Conservation (phyloP, 2,888 invertebrate genomes). For the Ariolimax columbianus region DNA sequence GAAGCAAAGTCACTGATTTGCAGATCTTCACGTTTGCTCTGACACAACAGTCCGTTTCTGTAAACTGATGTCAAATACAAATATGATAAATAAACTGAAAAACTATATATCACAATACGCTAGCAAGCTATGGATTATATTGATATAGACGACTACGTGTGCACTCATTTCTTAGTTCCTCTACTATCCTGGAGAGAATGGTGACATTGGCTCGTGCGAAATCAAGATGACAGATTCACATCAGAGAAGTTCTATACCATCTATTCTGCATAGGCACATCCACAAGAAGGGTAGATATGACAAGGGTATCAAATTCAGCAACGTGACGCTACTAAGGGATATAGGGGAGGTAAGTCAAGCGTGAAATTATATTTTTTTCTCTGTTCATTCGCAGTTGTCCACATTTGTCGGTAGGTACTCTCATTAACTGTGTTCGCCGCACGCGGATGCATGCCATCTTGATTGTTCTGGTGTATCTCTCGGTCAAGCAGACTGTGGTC, state of each 20-base stretch:
- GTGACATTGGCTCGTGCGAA: not conserved
- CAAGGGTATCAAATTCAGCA: not conserved
- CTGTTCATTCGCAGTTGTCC: no score
- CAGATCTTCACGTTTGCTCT: no score
- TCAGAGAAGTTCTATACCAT: slow-evolving; percentile 32
- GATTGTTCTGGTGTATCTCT: no score
- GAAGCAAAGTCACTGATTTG: no score
- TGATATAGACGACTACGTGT: not conserved
- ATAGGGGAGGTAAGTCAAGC: not conserved
- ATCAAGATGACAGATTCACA: slow-evolving; percentile 15
- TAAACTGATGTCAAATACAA: not conserved
- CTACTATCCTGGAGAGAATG: not conserved
- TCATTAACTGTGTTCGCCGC: no score
- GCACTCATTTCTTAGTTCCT: not conserved
- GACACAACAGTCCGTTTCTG: not conserved
- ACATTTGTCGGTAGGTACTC: no score
- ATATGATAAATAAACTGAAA: no score
- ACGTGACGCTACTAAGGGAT: not conserved
- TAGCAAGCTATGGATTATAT: not conserved
- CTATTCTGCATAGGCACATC: slow-evolving; percentile 31
- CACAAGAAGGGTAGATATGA: not conserved
- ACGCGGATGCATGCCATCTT: no score
- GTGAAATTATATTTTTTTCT: no score
- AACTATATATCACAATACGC: no score
- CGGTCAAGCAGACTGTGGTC: no score